Conservation (phyloP, 2,888 invertebrate species). For the Eurytoma californica region DNA sequence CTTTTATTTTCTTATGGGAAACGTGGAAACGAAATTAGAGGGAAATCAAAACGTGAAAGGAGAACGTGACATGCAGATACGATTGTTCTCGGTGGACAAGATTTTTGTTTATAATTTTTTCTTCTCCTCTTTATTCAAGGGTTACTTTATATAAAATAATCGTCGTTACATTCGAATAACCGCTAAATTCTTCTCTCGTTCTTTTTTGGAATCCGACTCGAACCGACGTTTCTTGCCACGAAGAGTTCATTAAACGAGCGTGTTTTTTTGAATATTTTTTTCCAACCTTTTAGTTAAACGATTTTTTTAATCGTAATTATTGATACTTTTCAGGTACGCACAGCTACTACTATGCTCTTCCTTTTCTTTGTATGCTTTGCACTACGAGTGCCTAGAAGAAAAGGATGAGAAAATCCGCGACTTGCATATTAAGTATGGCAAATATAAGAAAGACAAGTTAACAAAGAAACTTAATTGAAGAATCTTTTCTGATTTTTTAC, state of each 20-base stretch:
- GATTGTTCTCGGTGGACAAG: conserved; percentile 42
- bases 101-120: conserved; percentile 41
- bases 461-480: conserved; percentile 50
- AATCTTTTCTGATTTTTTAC: conserved; percentile 31
- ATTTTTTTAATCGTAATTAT: conserved; percentile 49
- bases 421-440: conserved; percentile 52
- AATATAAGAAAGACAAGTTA: conserved; percentile 54
- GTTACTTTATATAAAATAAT: conserved; percentile 59
- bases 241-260: conserved; percentile 47
- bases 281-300: conserved; percentile 34
- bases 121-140: conserved; percentile 57
- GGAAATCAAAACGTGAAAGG: conserved; percentile 36
- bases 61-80: conserved; percentile 48
- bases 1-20: conserved; percentile 25
- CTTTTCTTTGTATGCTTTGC: conserved; percentile 50
- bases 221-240: conserved; percentile 44
- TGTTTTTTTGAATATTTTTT: conserved; percentile 33
- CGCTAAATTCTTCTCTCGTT: conserved; percentile 54
- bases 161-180: conserved; percentile 58
- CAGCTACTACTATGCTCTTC: conserved; percentile 57
- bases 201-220: conserved; percentile 36
- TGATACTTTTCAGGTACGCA: conserved; percentile 56
- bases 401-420: conserved; percentile 54
- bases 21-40: conserved; percentile 46
- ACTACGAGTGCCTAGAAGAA: conserved; percentile 50